Base-by-base conservation (phyloP, 2,888 invertebrate genomes). In the Erebia palarica region DNA sequence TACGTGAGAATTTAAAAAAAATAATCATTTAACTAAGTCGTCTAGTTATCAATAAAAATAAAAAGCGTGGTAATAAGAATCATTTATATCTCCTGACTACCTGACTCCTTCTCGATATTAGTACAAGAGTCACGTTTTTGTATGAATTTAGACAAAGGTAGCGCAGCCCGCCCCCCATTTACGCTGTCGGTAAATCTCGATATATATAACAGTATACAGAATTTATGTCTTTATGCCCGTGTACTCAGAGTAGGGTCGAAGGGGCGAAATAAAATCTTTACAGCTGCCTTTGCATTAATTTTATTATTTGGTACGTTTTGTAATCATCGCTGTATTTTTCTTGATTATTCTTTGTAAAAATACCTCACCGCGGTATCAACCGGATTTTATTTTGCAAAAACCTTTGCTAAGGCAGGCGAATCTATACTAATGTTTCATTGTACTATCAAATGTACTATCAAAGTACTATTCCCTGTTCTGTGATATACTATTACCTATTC, bases 101-200 rank as follows among this genome's bases (percentile, higher is more conserved):
- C 49, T 42, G 21, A 58, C 16, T 51, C 14, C 21, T 14, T 36
- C 14, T 3, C 16, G 5, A 14, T 55, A 70, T 78, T 71, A 68
- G 81, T 75, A 86, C 65, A 77, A 84, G 44, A 71, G 83, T 85
- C 87, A 87, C 87, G 87, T 86, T 84, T 84, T 86, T 85, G 80
- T 86, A 86, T 87, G 85, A 86, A 87, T 87, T 86, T 83, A 84
- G 84, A 80, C 78, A 79, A 82, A 82, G 78, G 78, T 81, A 81
- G 81, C 77, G 80, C n/a, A 79, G 80, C 78, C 78, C 74, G 75
- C 77, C 77, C 80, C 75, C 80, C 77, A 80, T 84, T 85, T 84
- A 80, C 80, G 81, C 84, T 82, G 82, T 82, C 83, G 75, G 80
- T 73, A 76, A 77, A 84, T 86, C 84, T 82, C 77, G 81, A 82